Evolutionary conservation across 1,140 invertebrate genomes (phyloP).

Genomic region (Tetragnatha versicolor): DNA sequence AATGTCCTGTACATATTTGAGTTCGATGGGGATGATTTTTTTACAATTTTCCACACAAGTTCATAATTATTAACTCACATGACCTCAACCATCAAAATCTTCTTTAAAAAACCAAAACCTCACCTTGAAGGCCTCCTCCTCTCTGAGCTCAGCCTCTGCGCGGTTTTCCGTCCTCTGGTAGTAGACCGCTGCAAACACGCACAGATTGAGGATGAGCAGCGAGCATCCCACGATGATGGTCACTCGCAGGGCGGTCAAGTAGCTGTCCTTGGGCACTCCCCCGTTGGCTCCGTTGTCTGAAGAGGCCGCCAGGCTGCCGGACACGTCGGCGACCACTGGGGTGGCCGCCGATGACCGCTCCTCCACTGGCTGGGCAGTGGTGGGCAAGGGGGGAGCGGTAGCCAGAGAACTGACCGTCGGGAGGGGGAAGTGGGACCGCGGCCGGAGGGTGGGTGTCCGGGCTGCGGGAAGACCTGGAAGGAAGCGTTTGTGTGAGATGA

Average conservation of each 20-base stretch:
- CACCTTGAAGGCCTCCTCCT: conserved; percentile 9
- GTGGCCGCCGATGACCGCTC: neutral
- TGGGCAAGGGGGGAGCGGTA: neutral
- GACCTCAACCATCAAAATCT: too few species aligned
- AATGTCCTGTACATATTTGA: too few species aligned
- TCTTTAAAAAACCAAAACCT: neutral
- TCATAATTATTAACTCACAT: too few species aligned
- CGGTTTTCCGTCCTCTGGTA: conserved; percentile 89
- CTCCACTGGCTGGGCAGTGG: neutral
- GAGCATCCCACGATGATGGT: conserved; percentile 93
- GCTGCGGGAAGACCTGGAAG: conserved; percentile 26
- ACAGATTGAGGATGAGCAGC: conserved; percentile 86
- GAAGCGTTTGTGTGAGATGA: neutral
- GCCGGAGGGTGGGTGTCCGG: neutral
- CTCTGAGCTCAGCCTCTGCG: conserved; percentile 74
- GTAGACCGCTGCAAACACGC: conserved; percentile 93
- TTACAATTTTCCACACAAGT: too few species aligned
- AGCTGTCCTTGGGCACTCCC: conserved; percentile 70
- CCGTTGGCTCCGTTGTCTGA: conserved; percentile 33
- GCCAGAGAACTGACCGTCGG: neutral
- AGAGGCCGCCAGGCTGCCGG: conserved; percentile 76
- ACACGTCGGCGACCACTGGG: conserved; percentile 60
- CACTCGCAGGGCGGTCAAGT: conserved; percentile 86
- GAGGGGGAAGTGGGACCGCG: neutral
- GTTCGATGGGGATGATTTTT: too few species aligned